phyloP scores from a whole-genome alignment of 2,888 invertebrate genomes.

The Eueremaeus valkanovi region DNA sequence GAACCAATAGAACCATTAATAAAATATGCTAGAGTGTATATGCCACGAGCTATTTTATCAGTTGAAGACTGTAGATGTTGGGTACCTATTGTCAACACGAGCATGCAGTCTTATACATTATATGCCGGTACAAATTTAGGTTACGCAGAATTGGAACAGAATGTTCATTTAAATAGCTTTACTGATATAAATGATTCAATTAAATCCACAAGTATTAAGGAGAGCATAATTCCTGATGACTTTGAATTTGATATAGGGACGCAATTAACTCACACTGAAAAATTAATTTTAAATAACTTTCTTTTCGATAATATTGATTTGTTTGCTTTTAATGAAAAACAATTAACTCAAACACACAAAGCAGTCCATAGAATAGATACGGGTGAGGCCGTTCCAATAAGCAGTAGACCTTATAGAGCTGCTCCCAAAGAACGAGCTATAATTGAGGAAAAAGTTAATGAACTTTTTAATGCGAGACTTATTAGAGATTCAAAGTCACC shows the following conservation, averaged over 20 bases:
- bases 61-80: no score
- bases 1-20: no score
- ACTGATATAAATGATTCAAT: not conserved
- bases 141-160: no score
- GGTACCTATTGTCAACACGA: no score
- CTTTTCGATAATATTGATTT: not conserved
- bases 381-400: not conserved
- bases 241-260: not conserved
- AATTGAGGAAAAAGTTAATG: slow-evolving; percentile 6
- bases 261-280: not conserved
- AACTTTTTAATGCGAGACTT: not conserved
- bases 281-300: not conserved
- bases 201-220: not conserved
- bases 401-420: not conserved
- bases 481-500: not conserved
- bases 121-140: no score
- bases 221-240: not conserved
- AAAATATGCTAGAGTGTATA: no score
- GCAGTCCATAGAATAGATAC: not conserved
- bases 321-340: not conserved
- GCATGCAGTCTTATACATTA: no score
- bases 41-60: no score
- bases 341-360: not conserved
- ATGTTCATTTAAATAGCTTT: not conserved
- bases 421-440: not conserved